These are phyloP conservation scores for Escarpia spicata DNA, from an alignment of 2,888 invertebrate species.

Conservation along the genomic window DNA sequence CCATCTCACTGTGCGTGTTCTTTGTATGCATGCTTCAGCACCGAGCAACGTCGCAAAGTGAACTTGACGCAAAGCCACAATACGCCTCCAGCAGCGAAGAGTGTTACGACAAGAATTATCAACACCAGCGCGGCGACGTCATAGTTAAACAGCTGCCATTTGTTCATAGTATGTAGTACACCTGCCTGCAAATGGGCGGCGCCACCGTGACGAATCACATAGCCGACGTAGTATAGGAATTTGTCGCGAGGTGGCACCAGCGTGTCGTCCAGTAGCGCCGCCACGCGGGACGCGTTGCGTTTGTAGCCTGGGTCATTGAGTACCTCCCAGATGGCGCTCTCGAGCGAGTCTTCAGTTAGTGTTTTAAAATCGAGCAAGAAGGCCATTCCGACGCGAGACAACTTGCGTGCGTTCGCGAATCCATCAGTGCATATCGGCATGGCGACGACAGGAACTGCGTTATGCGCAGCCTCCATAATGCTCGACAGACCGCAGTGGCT, in stretches of 20 bases:
- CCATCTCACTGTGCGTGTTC: background rate
- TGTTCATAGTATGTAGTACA: background rate
- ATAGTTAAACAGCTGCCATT: background rate
- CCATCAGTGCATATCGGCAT: slow-evolving; percentile 66
- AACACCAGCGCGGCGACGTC: background rate
- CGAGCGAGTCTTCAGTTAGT: no score
- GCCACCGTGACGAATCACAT: background rate
- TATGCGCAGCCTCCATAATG: slow-evolving; percentile 72
- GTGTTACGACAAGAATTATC: background rate
- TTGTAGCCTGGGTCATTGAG: background rate
- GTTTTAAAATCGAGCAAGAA: no score
- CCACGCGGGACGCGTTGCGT: slow-evolving; percentile 6
- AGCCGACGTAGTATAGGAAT: background rate
- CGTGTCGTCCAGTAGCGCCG: background rate
- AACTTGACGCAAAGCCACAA: background rate
- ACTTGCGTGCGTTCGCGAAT: slow-evolving; percentile 45
- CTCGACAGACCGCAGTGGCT: slow-evolving; percentile 81
- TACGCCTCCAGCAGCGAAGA: background rate
- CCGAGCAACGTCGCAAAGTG: background rate
- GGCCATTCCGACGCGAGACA: slow-evolving; percentile 22
- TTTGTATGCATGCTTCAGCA: background rate
- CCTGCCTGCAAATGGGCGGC: background rate
- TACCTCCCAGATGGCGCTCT: no score
- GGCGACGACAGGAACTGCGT: slow-evolving; percentile 64
- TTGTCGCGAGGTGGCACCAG: background rate